Base-by-base conservation (phyloP, 1,140 invertebrate species). In the Neotoxoptera formosana region DNA sequence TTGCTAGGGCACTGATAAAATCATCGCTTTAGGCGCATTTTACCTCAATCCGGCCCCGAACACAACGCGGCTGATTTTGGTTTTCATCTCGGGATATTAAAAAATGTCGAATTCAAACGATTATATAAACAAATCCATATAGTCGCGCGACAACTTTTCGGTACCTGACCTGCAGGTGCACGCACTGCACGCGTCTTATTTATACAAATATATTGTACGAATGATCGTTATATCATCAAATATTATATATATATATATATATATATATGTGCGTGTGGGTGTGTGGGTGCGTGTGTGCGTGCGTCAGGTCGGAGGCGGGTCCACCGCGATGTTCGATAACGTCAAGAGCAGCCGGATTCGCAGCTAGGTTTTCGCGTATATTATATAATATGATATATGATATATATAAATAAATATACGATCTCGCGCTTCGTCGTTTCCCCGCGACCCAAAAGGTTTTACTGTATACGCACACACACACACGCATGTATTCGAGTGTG, bases 281-380 rank as follows among this genome's bases (percentile, higher is more conserved):
- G 20, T 17, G 86, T 9, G 25, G 7, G 9, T 21, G 90, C 30
- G 30, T 2, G 14, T n/a, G 14, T 76, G 60, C 6, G 30, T n/a
- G 60, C 60, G 60, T 76, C 30, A 76, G 60, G 60, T 34, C 60
- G 60, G n/a, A 76, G 60, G 60, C 60, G 56, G 48, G 90, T 47
- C 45, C 23, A 47, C 45, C 36, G 21, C 36, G 81, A 92, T 92
- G 81, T 93, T 93, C 81, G 91, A 93, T 93, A 93, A 93, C 48
- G 91, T 93, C 91, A 93, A 86, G 53, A 93, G 36, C 91, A 93
- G 91, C 30, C 81, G 81, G 81, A 84, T 86, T 93, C 91, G 91
- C 76, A n/a, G 53, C 81, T 93, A 51, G 91, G 81, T 56, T 93
- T 92, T 93, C 4, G 56, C 90, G 23, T 88, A 86, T 45, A 86